Evolutionary conservation across 2,797 vertebrate genomes (phyloP), one percentile per base, ranked within the genome.

Genomic region (Choloepus didactylus): DNA sequence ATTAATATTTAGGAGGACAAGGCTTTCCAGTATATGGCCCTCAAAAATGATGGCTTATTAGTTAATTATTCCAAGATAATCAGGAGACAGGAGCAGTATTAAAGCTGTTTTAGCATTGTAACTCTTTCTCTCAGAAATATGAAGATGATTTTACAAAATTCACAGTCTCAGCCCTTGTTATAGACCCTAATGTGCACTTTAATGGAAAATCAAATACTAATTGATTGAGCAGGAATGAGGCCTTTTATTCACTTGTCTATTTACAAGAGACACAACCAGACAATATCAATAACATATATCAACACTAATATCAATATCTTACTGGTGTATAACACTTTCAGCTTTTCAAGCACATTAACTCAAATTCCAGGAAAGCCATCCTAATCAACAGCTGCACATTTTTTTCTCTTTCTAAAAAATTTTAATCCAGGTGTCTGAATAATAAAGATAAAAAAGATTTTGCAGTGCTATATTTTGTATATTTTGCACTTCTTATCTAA

Each of bases 31-130:
- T 23, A 0, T 46, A 31, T 4, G 9, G 6, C 10, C 79, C 80
- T 19, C 23, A 56, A 64, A 64, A 80, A 62, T 46, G 21, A 16
- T 81, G 41, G 31, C 93, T 93, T 21, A 82, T 70, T 88, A 25
- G 70, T 86, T 72, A 89, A n/a, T 79, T 96, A 91, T 62, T 89
- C 69, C 69, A 77, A 67, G 6, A 70, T 29, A 97, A 93, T 35
- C 87, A 41, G 12, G 46, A 76, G 69, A 84, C 8, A 73, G 27
- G 66, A 90, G 44, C 27, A 85, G 54, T 59, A 56, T 88, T 73
- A 66, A 75, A n/a, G 27, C 27, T 6, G 6, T 80, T 86, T 96
- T 81, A 35, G 62, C 7, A n/a, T 64, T 54, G 29, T 49, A 77
- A 62, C 5, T 60, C 49, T 83, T 89, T 38, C 46, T 91, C 56